Conservation (phyloP, 2,888 invertebrate genomes). For the Bimastos eiseni region DNA sequence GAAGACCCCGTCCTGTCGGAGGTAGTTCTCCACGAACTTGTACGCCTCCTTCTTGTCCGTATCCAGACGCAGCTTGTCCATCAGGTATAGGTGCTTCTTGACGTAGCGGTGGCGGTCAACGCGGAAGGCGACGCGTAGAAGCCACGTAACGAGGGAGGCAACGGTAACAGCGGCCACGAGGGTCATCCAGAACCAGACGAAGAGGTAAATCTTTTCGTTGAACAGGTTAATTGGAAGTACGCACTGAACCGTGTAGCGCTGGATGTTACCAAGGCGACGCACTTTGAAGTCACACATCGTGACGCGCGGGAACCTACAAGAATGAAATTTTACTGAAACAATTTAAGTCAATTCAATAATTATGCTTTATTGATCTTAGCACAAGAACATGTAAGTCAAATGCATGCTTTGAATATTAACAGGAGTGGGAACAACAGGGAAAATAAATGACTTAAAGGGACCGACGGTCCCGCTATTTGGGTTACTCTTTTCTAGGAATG, state of each 20-base stretch:
- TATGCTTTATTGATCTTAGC: too few species aligned
- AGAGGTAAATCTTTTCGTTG: constrained; percentile 61
- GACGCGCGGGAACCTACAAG: constrained; percentile 56
- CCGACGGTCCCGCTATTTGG: too few species aligned
- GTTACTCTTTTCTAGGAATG: too few species aligned
- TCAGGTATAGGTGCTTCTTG: constrained; percentile 50
- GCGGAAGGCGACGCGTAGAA: constrained; percentile 45
- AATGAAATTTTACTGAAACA: background rate
- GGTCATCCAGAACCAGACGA: constrained; percentile 65
- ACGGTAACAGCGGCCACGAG: constrained; percentile 61
- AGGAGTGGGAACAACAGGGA: too few species aligned
- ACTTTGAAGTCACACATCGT: constrained; percentile 63
- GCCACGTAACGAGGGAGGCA: constrained; percentile 62
- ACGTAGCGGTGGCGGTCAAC: constrained; percentile 43
- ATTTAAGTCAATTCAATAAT: too few species aligned
- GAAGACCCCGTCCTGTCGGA: constrained; percentile 61
- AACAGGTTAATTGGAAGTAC: constrained; percentile 56
- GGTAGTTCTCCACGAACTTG: constrained; percentile 52
- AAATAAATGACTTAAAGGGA: too few species aligned
- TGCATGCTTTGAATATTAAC: too few species aligned
- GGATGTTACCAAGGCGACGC: constrained; percentile 57
- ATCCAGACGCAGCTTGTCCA: constrained; percentile 34
- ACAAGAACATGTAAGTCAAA: too few species aligned
- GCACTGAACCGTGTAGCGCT: constrained; percentile 63
- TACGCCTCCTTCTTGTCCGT: constrained; percentile 55